Base-by-base conservation (phyloP, 2,113 vertebrate species). In the Lophotis ruficrista region DNA sequence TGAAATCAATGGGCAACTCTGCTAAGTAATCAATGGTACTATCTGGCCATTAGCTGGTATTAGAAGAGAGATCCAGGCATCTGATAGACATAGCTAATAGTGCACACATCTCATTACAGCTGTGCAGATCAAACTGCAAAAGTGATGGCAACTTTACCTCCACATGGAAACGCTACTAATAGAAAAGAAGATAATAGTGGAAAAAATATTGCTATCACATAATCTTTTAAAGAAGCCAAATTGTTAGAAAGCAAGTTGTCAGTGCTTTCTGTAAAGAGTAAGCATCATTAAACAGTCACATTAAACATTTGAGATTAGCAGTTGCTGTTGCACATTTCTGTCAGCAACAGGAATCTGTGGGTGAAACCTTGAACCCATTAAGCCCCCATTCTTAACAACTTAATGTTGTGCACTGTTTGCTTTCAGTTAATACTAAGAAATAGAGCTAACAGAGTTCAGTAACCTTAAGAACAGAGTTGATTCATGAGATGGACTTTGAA, bases 1-100 rank as follows among this genome's bases (percentile, higher is more conserved):
- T 41, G 48, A 96, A 96, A 96, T 96, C 93, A 75, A 96, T 93
- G 60, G 72, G 23, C 61, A 90, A 18, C 77, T 56, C 93, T 87
- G 57, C 64, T 92, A 37, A 79, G 33, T 73, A 90, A 93, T 95
- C 92, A 84, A 96, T 96, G 64, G 60, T 56, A 37, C 94, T 86
- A 84, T 95, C 76, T 89, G 53, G 50, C 76, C 92, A 92, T 93
- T 92, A 96, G 48, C 14, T 68, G 62, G 30, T 75, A 68, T 83
- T 84, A 89, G 64, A 83, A 75, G 60, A 66, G 68, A 89, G 88
- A 83, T 28, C 20, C 4, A 60, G 94, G 93, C 43, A 50, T 86
- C 85, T 94, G 62, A 86, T 37, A 83, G 68, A 66, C 64, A 17
- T 4, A 68, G 38, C 66, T 86, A 81, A 68, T n/a, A 77, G 71